These are phyloP conservation scores for Sepioteuthis lessoniana DNA, from an alignment of 2,888 invertebrate genomes.

Conservation along the genomic window DNA sequence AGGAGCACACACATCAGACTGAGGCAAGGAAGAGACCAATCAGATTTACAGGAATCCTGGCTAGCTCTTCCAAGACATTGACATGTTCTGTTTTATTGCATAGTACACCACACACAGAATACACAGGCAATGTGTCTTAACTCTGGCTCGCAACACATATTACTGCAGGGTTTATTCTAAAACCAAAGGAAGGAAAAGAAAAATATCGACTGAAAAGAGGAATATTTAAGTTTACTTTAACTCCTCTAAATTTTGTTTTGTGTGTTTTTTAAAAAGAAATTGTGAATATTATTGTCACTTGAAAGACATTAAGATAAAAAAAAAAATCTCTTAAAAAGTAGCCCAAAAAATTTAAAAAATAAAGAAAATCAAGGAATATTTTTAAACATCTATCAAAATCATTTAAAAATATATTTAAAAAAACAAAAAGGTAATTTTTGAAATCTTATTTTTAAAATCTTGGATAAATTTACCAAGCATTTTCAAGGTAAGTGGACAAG, in stretches of 20 bases:
- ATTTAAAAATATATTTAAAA: background rate
- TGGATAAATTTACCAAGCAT: background rate
- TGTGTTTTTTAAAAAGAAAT: background rate
- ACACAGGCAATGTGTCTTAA: slow-evolving; percentile 33
- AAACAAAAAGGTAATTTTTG: background rate
- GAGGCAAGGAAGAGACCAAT: slow-evolving; percentile 33
- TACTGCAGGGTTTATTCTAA: background rate
- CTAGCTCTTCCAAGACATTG: slow-evolving; percentile 8
- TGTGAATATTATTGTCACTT: too few relatives aligned
- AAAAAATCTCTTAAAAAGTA: too few relatives aligned
- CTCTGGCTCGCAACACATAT: slow-evolving; percentile 7
- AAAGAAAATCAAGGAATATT: background rate
- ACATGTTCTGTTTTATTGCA: background rate
- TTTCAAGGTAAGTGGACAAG: background rate
- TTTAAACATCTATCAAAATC: background rate
- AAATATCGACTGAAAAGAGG: background rate
- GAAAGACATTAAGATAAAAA: background rate
- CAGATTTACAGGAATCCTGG: slow-evolving; percentile 5
- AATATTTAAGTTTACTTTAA: background rate
- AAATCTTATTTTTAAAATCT: background rate
- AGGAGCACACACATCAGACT: slow-evolving; percentile 11
- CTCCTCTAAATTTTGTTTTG: background rate
- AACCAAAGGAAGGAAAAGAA: background rate
- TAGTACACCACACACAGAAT: background rate
- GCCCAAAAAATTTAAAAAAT: background rate